phyloP scores from a whole-genome alignment of 2,797 vertebrate genomes.

The Anas acuta region DNA sequence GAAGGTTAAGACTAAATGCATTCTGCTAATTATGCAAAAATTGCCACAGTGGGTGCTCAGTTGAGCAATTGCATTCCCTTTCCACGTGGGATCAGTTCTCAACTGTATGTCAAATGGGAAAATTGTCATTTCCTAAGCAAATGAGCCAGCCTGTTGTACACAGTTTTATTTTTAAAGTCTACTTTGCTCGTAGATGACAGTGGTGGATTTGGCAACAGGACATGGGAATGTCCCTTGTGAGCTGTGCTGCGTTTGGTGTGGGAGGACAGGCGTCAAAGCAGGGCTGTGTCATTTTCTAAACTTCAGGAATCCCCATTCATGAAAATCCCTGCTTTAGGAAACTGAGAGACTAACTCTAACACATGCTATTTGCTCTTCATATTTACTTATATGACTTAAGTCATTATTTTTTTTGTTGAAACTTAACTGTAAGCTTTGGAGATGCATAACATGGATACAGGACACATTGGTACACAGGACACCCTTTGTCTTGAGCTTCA shows the following conservation, averaged over 20 bases:
- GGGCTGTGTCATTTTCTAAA: background rate
- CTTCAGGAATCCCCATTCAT: slow-evolving; percentile 26
- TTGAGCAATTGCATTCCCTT: slow-evolving; percentile 60
- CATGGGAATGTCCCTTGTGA: slow-evolving; percentile 16
- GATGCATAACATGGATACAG: background rate
- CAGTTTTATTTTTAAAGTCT: background rate
- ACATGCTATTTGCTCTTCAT: background rate
- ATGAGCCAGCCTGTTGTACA: background rate
- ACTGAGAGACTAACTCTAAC: background rate
- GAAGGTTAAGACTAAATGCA: slow-evolving; percentile 62
- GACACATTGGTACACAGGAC: background rate
- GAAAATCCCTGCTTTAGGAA: background rate
- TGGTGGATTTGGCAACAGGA: slow-evolving; percentile 44
- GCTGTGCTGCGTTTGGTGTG: background rate
- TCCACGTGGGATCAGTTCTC: slow-evolving; percentile 32
- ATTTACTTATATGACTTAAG: background rate
- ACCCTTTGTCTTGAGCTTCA: background rate
- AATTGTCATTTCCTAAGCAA: slow-evolving; percentile 56
- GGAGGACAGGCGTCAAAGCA: slow-evolving; percentile 52
- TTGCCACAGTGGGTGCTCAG: slow-evolving; percentile 42
- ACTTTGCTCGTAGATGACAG: slow-evolving; percentile 2
- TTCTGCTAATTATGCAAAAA: slow-evolving; percentile 69
- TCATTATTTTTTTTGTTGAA: background rate
- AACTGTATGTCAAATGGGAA: background rate
- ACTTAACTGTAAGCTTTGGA: background rate